Evolutionary conservation across 2,113 vertebrate species (phyloP).

Genomic region (Myanophis thanlyinensis): DNA sequence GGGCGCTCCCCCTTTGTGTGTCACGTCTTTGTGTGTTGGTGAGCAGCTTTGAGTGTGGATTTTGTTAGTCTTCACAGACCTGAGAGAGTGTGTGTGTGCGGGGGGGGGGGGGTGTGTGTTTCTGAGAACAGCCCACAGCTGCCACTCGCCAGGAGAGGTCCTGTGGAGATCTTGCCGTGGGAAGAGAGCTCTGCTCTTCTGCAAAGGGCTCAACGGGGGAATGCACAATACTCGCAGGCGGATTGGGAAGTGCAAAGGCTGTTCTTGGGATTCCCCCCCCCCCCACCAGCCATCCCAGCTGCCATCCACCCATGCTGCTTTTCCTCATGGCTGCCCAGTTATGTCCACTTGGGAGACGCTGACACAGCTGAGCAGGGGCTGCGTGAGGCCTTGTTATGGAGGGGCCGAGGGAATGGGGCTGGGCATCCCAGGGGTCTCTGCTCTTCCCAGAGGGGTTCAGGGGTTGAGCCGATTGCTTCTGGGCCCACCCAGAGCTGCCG

Average conservation of each 20-base stretch:
- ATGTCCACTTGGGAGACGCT: accelerated
- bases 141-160: not conserved
- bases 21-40: not conserved
- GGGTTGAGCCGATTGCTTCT: not conserved
- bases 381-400: not conserved
- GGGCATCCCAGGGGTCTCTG: not conserved
- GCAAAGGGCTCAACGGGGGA: not conserved
- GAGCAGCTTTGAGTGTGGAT: not conserved
- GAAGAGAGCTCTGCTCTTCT: not conserved
- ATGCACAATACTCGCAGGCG: not conserved
- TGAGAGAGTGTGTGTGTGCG: too few species aligned
- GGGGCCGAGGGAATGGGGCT: not conserved
- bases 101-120: not conserved
- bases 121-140: not conserved
- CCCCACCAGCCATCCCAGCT: not conserved
- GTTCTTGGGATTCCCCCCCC: not conserved
- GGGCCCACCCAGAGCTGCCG: not conserved
- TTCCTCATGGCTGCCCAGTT: not conserved
- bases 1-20: accelerated
- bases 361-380: not conserved
- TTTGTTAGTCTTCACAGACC: conserved; percentile 1
- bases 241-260: not conserved
- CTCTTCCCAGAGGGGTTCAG: not conserved
- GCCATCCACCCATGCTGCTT: too few species aligned
- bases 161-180: accelerated